Evolutionary conservation across 2,888 invertebrate species (phyloP).

Genomic region (Lochmaea capreae): DNA sequence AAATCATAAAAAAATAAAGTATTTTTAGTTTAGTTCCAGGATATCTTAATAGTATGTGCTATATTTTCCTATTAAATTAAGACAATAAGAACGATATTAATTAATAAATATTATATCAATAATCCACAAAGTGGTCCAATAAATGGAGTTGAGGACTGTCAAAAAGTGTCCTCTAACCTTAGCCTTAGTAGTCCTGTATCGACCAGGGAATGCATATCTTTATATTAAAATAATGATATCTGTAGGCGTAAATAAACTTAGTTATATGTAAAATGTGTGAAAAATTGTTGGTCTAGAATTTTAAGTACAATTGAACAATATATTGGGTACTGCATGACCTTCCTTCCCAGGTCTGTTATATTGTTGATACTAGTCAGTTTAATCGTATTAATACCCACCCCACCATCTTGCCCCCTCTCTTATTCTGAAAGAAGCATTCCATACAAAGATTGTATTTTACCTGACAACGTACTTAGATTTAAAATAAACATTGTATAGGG

Average conservation of each 20-base stretch:
- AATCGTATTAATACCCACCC: slow-evolving; percentile 64
- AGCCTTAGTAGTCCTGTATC: slow-evolving; percentile 65
- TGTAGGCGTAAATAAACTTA: slow-evolving; percentile 62
- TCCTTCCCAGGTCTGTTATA: slow-evolving; percentile 48
- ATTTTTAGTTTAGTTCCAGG: no score
- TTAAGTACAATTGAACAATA: slow-evolving; percentile 59
- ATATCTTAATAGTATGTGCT: not conserved
- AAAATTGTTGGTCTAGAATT: slow-evolving; percentile 63
- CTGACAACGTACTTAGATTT: slow-evolving; percentile 74
- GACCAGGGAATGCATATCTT: slow-evolving; percentile 66
- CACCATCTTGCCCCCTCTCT: slow-evolving; percentile 65
- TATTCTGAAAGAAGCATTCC: slow-evolving; percentile 66
- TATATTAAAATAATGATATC: slow-evolving; percentile 61
- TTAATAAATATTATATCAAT: not conserved
- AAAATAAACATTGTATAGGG: slow-evolving; percentile 73
- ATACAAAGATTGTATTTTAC: slow-evolving; percentile 67
- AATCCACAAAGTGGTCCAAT: slow-evolving; percentile 45
- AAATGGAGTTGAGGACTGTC: slow-evolving; percentile 49
- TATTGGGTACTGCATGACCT: slow-evolving; percentile 46
- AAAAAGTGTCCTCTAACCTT: slow-evolving; percentile 53
- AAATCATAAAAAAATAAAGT: no score
- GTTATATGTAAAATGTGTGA: slow-evolving; percentile 65
- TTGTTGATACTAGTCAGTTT: slow-evolving; percentile 67
- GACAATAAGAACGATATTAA: not conserved
- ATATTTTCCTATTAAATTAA: not conserved